A percentile compares a stretch with the other conserved stretches of the same genome.
Evolutionary conservation across 1,140 invertebrate genomes (phyloP).

Genomic region (Sitobion miscanthi): DNA sequence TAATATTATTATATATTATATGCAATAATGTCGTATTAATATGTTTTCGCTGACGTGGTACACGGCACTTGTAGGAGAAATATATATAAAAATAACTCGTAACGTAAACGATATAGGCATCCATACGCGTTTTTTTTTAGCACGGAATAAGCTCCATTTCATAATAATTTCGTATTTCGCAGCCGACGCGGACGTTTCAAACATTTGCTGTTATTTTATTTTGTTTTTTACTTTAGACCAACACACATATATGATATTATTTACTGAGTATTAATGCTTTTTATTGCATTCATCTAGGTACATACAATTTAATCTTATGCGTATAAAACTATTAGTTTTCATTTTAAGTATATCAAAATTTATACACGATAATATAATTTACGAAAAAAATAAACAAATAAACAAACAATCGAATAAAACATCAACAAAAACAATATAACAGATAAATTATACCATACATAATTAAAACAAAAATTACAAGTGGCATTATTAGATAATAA

Average conservation of each 20-base stretch:
- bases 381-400: constrained; percentile 12
- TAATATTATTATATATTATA: too few relatives aligned
- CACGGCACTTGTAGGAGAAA: background rate
- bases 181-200: background rate
- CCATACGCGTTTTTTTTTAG: background rate
- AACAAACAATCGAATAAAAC: constrained; percentile 24
- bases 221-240: too few relatives aligned
- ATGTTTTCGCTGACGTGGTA: background rate
- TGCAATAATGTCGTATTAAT: too few relatives aligned
- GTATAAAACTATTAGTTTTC: constrained; percentile 19
- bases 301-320: constrained; percentile 19
- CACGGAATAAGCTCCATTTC: background rate
- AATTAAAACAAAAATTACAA: background rate
- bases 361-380: constrained; percentile 29
- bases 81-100: constrained; percentile 13
- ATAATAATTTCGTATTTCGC: background rate
- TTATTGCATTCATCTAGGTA: constrained; percentile 29
- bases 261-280: background rate
- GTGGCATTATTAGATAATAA: background rate
- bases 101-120: background rate
- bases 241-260: background rate
- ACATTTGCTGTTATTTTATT: background rate
- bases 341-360: constrained; percentile 7
- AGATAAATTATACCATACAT: background rate
- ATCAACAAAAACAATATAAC: constrained; percentile 46